phyloP scores from a whole-genome alignment of 2,888 invertebrate species.

The Cistogaster globosa region DNA sequence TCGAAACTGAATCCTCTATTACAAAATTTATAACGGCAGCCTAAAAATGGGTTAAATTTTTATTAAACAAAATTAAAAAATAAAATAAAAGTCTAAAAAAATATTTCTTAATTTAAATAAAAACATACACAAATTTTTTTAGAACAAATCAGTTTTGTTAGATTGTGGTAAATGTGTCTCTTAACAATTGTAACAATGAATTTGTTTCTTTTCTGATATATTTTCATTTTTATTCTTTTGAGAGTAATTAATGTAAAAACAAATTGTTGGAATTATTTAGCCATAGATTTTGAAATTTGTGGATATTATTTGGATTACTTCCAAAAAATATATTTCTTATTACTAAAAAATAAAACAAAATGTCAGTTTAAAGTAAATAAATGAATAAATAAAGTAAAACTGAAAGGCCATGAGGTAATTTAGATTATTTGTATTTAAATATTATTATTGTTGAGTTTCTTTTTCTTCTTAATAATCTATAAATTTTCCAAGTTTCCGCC shows the following conservation, averaged over 20 bases:
- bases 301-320: slow-evolving; percentile 28
- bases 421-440: slow-evolving; percentile 26
- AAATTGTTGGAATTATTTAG: background rate
- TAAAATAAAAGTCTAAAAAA: no score
- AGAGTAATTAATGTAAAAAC: slow-evolving; percentile 19
- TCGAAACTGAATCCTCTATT: no score
- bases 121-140: background rate
- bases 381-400: background rate
- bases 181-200: background rate
- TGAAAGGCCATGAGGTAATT: slow-evolving; percentile 26
- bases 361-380: slow-evolving; percentile 32
- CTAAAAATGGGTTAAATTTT: no score
- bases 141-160: slow-evolving; percentile 5
- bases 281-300: background rate
- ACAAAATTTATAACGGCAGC: no score
- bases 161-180: background rate
- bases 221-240: background rate
- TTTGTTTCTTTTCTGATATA: background rate
- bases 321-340: slow-evolving; percentile 29
- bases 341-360: background rate
- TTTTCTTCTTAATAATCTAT: slow-evolving; percentile 1
- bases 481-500: background rate
- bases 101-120: no score
- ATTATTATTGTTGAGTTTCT: background rate
- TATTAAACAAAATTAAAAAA: no score